Conservation (phyloP, 1,140 invertebrate genomes). For the Hypsibius dujardini region DNA sequence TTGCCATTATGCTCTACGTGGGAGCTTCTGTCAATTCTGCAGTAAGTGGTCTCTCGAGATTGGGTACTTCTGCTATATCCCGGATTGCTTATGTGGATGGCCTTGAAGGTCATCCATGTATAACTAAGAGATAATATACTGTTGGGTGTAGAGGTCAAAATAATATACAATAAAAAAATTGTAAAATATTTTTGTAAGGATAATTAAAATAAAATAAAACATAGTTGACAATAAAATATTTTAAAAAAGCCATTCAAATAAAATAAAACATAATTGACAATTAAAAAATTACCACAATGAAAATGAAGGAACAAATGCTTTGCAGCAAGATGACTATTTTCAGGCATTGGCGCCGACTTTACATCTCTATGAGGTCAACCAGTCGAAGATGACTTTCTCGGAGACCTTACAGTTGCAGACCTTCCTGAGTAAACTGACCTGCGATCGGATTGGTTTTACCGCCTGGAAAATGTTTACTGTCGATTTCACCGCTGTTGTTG, state of each 20-base stretch:
- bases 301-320: not conserved
- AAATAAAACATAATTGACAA: not conserved
- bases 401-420: not conserved
- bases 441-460: conserved; percentile 10
- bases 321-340: not conserved
- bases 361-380: not conserved
- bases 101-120: too few species aligned
- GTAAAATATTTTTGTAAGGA: too few species aligned
- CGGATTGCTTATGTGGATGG: too few species aligned
- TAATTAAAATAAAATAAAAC: not conserved
- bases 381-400: not conserved
- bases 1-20: not conserved
- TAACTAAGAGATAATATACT: not conserved
- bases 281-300: too few species aligned
- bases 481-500: not conserved
- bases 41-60: not conserved
- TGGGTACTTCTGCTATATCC: too few species aligned
- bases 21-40: not conserved
- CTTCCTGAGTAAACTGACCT: conserved; percentile 7
- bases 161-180: too few species aligned
- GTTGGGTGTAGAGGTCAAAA: too few species aligned
- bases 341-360: not conserved
- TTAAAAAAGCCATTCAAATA: not conserved
- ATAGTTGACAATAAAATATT: not conserved
- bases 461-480: conserved; percentile 11